phyloP scores from a whole-genome alignment of 2,113 vertebrate species.

The Bos indicus region DNA sequence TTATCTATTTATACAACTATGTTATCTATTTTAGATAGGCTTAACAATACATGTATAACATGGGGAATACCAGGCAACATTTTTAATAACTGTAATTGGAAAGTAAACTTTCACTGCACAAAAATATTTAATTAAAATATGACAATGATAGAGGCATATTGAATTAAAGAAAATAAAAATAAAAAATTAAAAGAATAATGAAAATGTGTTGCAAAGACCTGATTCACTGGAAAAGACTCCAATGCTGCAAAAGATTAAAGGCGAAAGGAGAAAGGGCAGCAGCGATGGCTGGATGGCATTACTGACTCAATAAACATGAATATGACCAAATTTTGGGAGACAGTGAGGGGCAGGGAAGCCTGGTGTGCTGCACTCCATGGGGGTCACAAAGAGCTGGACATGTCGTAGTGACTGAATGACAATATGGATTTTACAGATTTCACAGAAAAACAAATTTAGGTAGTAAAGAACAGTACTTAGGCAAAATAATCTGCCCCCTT shows the following conservation, averaged over 20 bases:
- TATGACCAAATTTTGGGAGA: not conserved
- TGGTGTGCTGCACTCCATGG: not conserved
- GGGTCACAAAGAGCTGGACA: not conserved
- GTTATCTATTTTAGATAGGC: not conserved
- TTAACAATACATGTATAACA: not conserved
- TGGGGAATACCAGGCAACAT: not conserved
- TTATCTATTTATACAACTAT: not conserved
- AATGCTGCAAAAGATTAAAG: not conserved
- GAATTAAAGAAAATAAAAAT: not conserved
- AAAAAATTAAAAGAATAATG: not conserved
- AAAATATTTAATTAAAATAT: not conserved
- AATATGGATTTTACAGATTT: rapidly evolving
- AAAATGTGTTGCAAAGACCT: not conserved
- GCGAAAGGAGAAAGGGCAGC: not conserved
- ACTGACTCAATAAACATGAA: not conserved
- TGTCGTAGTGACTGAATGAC: not conserved
- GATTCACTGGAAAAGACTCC: not conserved
- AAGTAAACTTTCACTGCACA: not conserved
- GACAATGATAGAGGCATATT: not conserved
- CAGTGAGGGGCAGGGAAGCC: not conserved
- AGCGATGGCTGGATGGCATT: not conserved
- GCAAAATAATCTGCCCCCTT: not conserved
- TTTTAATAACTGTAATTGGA: not conserved
- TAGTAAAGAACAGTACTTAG: not conserved
- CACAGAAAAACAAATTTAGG: not conserved